These are phyloP conservation scores for Apis cerana DNA, from an alignment of 1,140 invertebrate genomes.

Conservation along the genomic window DNA sequence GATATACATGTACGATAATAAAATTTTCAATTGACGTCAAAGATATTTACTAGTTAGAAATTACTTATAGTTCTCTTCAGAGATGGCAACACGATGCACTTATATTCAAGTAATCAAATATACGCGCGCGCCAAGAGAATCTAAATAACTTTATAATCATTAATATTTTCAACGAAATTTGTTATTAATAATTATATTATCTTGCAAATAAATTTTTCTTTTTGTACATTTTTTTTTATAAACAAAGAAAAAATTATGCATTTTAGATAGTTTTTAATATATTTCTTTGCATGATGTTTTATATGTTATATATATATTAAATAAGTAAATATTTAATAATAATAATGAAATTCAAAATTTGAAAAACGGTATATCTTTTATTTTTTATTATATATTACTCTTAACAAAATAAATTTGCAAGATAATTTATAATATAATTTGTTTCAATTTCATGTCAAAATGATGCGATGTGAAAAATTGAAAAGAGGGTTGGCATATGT, in stretches of 20 bases:
- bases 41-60: neutral
- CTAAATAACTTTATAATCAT: neutral
- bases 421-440: neutral
- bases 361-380: too few relatives aligned
- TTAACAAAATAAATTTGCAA: too few relatives aligned
- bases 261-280: neutral
- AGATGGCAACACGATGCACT: constrained; percentile 37
- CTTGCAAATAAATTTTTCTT: neutral
- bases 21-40: constrained; percentile 24
- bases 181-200: neutral
- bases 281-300: neutral
- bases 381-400: neutral
- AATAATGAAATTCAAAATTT: neutral
- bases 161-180: neutral
- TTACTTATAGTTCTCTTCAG: constrained; percentile 22
- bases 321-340: neutral
- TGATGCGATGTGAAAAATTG: neutral
- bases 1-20: constrained; percentile 1
- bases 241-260: too few relatives aligned
- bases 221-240: neutral
- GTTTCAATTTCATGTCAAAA: too few relatives aligned
- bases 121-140: neutral
- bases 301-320: neutral
- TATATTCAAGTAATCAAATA: neutral
- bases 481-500: constrained; percentile 32